Evolutionary conservation across 2,888 invertebrate species (phyloP), one percentile per base, ranked within the genome.

Genomic region (Cheiracanthium punctorium): DNA sequence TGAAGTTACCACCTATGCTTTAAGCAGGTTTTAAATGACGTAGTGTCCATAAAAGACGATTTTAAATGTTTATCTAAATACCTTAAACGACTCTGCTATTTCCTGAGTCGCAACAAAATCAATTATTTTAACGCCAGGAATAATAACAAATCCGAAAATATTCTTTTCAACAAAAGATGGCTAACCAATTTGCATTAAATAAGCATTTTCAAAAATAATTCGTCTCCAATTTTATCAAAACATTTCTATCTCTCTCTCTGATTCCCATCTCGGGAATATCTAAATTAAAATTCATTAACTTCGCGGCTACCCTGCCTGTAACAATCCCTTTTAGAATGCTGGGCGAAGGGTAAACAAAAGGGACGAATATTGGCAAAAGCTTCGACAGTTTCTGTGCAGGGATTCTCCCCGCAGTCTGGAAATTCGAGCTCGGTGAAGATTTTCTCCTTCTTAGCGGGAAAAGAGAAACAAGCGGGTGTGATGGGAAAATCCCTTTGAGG

Each of bases 221-320:
- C 37, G 4, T 37, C 37, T 37, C 37, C 7, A 10, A 37, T 37
- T 4, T 37, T 37, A 37, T 37, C 37, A 37, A 37, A 37, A 37
- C 37, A 37, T 37, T 37, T 37, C 37, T 10, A 37, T 37, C 37
- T 37, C 43, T 58, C 17, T 24, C 58, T 24, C 24, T 5, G 1
- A 1, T 24, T 24, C 43, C 10, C 7, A 14, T 17, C 17, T 2
- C 10, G 24, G 58, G 58, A 58, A 58, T 24, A 58, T 58, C 24
- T 24, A 58, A 58, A 58, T 58, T 58, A 58, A 58, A 58, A 58
- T 58, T 58, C 58, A 58, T 58, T 58, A 58, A 58, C 24, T 58
- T 58, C 24, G 24, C 58, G 2, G 24, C 58, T 58, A 17, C 24
- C 2, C 1, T 17, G 24, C 58, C n/a, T n/a, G 7, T 24, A 37